A percentile compares a stretch with the other conserved stretches of the same genome.
These are phyloP conservation scores for Ormyrus labotus DNA, from an alignment of 2,888 invertebrate species.

Conservation along the genomic window DNA sequence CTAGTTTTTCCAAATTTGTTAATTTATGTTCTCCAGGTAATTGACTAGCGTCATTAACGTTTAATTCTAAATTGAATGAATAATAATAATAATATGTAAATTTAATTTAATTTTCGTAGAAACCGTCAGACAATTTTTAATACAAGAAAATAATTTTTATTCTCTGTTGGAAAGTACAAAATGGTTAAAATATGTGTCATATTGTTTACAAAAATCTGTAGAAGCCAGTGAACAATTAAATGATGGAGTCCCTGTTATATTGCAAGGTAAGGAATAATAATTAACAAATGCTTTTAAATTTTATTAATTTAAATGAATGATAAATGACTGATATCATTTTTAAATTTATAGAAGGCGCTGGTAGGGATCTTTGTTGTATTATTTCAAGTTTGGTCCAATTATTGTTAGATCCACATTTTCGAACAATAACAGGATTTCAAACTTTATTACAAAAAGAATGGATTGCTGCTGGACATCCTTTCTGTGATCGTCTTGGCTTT, in stretches of 20 bases:
- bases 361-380: conserved; percentile 91
- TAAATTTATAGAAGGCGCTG: conserved; percentile 81
- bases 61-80: not conserved
- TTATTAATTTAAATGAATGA: conserved; percentile 8
- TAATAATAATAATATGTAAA: conserved; percentile 6
- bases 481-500: conserved; percentile 85
- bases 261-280: conserved; percentile 82
- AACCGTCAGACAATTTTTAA: conserved; percentile 77
- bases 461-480: conserved; percentile 94
- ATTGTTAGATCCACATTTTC: conserved; percentile 88
- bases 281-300: not conserved
- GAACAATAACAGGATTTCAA: conserved; percentile 92
- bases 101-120: conserved; percentile 66
- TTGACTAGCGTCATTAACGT: not conserved
- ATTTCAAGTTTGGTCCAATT: conserved; percentile 92
- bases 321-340: not conserved
- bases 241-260: conserved; percentile 85
- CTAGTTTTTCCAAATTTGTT: conserved; percentile 70
- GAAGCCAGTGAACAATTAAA: conserved; percentile 84
- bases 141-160: conserved; percentile 89
- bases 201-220: conserved; percentile 85
- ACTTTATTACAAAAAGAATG: conserved; percentile 95
- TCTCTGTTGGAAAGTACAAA: conserved; percentile 86
- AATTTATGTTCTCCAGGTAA: conserved; percentile 71
- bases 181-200: conserved; percentile 90